phyloP scores from a whole-genome alignment of 2,113 vertebrate genomes.

The Corvus cornix region DNA sequence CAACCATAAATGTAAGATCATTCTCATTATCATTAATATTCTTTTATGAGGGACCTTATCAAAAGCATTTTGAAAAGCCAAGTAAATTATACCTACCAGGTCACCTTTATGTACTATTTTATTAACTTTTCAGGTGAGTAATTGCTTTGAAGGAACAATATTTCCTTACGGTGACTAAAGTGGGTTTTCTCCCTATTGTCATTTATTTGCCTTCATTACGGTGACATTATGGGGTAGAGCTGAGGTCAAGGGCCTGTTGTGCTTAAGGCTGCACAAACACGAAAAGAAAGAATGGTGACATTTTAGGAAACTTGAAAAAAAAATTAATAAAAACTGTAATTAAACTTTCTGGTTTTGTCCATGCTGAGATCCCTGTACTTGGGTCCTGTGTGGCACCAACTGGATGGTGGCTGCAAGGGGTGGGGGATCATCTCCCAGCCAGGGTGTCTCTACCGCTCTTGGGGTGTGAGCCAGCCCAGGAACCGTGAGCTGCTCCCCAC shows the following conservation, averaged over 20 bases:
- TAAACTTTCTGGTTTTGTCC: background rate
- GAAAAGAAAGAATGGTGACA: background rate
- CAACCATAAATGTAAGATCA: slow-evolving; percentile 47
- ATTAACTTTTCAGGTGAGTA: slow-evolving; percentile 45
- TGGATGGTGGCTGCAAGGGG: background rate
- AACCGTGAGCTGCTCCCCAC: fast-evolving
- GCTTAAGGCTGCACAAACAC: background rate
- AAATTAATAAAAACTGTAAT: background rate
- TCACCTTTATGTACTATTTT: slow-evolving; percentile 60
- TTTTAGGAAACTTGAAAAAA: background rate
- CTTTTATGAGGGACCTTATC: slow-evolving; percentile 59
- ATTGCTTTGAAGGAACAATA: background rate
- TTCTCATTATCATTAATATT: slow-evolving; percentile 60
- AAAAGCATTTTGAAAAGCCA: slow-evolving; percentile 48
- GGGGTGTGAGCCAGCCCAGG: background rate
- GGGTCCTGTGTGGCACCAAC: background rate
- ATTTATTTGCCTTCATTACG: background rate
- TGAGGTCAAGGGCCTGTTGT: background rate
- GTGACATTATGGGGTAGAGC: background rate
- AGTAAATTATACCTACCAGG: slow-evolving; percentile 35
- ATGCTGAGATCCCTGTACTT: fast-evolving
- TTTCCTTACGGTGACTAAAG: background rate
- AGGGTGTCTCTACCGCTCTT: background rate
- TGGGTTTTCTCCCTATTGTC: background rate
- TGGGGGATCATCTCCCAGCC: background rate